Conservation (phyloP, 1,140 invertebrate species). For the Lutraria rhynchaena region DNA sequence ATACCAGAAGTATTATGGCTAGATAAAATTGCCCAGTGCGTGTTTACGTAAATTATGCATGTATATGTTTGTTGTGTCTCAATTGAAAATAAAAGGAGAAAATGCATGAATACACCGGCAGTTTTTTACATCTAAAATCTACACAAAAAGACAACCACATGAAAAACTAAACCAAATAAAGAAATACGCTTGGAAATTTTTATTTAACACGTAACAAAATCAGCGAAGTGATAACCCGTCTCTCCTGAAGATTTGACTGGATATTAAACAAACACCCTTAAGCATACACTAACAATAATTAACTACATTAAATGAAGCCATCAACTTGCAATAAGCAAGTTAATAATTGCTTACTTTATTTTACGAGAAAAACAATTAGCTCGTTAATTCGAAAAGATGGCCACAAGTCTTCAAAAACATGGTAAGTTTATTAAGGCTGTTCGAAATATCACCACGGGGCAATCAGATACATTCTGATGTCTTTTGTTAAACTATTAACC, state of each 20-base stretch:
- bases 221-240: not conserved
- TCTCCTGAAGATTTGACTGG: not conserved
- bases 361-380: conserved; percentile 16
- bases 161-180: too few species aligned
- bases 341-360: conserved; percentile 33
- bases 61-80: too few species aligned
- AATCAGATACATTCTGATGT: conserved; percentile 26
- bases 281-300: conserved; percentile 24
- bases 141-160: too few species aligned
- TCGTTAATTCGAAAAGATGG: not conserved
- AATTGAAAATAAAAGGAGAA: too few species aligned
- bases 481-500: conserved; percentile 56
- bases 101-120: too few species aligned
- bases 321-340: conserved; percentile 5
- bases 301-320: conserved; percentile 22
- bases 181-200: too few species aligned
- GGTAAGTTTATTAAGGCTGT: conserved; percentile 24
- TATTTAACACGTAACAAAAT: too few species aligned
- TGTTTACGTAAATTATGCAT: too few species aligned
- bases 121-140: too few species aligned
- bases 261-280: conserved; percentile 35
- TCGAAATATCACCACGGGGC: not conserved
- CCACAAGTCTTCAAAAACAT: conserved; percentile 12
- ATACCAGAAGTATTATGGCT: too few species aligned
- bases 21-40: too few species aligned